Percentiles rank a stretch among this genome's conserved stretches.
These are phyloP conservation scores for Arctopsyche grandis DNA, from an alignment of 1,140 invertebrate genomes.

Conservation along the genomic window DNA sequence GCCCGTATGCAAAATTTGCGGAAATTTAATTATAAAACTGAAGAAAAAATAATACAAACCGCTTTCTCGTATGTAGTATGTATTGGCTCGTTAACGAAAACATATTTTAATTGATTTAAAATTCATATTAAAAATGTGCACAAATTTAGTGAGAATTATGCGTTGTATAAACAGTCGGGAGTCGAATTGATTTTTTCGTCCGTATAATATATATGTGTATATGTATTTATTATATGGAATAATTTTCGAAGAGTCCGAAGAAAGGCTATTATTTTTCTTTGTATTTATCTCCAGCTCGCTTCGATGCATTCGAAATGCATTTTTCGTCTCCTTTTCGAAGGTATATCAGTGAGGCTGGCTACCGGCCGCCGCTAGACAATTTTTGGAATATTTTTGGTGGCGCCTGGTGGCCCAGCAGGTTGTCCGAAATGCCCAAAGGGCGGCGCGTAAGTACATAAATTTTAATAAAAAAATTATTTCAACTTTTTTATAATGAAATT, in stretches of 20 bases:
- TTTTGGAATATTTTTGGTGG: conserved; percentile 51
- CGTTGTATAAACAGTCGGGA: too few species aligned
- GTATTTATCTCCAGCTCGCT: not conserved
- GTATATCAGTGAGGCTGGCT: conserved; percentile 31
- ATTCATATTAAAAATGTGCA: too few species aligned
- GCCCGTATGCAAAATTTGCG: too few species aligned
- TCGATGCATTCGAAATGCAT: not conserved
- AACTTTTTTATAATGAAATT: not conserved
- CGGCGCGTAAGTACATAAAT: conserved; percentile 4
- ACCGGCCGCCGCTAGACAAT: conserved; percentile 46
- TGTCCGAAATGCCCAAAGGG: conserved; percentile 41
- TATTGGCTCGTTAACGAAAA: too few species aligned
- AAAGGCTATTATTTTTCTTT: conserved; percentile 9
- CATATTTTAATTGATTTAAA: too few species aligned
- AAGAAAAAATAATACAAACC: too few species aligned
- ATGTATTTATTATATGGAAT: not conserved
- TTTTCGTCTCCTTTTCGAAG: conserved; percentile 4
- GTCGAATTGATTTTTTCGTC: too few species aligned
- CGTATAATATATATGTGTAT: too few species aligned
- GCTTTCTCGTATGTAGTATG: too few species aligned
- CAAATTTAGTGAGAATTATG: too few species aligned
- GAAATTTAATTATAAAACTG: too few species aligned
- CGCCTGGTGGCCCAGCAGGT: conserved; percentile 48
- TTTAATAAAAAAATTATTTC: conserved; percentile 1
- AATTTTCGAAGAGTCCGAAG: not conserved